Conservation (phyloP, 2,888 invertebrate genomes). For the Monopis laevigella region DNA sequence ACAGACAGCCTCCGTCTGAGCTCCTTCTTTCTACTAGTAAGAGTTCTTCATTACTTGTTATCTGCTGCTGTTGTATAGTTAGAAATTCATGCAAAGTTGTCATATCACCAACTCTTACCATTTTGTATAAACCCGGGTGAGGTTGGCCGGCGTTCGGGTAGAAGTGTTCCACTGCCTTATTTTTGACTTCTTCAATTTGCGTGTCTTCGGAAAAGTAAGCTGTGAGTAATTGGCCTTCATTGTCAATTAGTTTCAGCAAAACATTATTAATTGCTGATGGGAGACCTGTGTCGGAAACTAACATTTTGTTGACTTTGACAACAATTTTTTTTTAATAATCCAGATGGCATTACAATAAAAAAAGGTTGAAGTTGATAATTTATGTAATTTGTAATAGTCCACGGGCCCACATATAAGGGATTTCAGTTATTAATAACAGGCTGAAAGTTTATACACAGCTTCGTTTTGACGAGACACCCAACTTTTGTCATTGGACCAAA, state of each 20-base stretch:
- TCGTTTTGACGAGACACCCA: too few species aligned
- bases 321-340: not conserved
- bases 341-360: not conserved
- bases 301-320: constrained; percentile 34
- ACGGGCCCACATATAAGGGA: too few species aligned
- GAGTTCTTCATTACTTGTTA: constrained; percentile 44
- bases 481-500: too few species aligned
- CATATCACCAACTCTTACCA: constrained; percentile 46
- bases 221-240: constrained; percentile 44
- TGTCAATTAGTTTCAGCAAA: constrained; percentile 45
- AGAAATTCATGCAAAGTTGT: constrained; percentile 48
- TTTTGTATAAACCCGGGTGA: constrained; percentile 41
- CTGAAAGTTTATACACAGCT: too few species aligned
- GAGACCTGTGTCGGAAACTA: constrained; percentile 41
- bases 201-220: constrained; percentile 46
- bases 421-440: too few species aligned
- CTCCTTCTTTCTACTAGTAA: constrained; percentile 42
- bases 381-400: not conserved
- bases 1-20: constrained; percentile 46
- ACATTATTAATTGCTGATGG: constrained; percentile 29
- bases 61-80: constrained; percentile 44
- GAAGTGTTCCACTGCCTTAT: constrained; percentile 44
- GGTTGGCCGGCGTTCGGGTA: constrained; percentile 49
- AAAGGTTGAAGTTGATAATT: not conserved
- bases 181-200: constrained; percentile 49